phyloP scores from a whole-genome alignment of 2,797 vertebrate genomes.

The Hyperoplus immaculatus region DNA sequence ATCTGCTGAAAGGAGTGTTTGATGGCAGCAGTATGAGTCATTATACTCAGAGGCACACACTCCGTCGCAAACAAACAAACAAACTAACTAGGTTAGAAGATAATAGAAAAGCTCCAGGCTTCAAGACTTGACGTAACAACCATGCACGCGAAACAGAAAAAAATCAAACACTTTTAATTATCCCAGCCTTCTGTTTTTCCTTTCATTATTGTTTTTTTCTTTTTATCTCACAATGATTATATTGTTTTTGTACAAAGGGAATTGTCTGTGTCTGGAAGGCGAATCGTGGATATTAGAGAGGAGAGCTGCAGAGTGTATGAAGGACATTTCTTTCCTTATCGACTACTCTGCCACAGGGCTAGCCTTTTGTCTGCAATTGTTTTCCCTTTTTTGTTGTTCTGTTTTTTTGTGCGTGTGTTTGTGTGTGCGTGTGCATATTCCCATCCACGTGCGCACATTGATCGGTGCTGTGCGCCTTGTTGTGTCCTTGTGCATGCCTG shows the following conservation, averaged over 20 bases:
- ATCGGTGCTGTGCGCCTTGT: constrained; percentile 18
- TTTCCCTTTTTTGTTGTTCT: constrained; percentile 44
- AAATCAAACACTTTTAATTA: constrained; percentile 85
- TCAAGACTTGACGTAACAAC: constrained; percentile 76
- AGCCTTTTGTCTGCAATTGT: constrained; percentile 79
- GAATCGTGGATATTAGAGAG: constrained; percentile 73
- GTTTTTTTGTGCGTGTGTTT: too few relatives aligned
- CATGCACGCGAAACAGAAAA: constrained; percentile 65
- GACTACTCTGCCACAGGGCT: constrained; percentile 72
- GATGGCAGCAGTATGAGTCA: constrained; percentile 75
- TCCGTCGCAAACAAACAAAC: constrained; percentile 60
- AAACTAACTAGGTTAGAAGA: constrained; percentile 76
- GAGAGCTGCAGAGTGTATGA: constrained; percentile 71
- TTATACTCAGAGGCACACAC: constrained; percentile 63
- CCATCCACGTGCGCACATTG: constrained; percentile 28
- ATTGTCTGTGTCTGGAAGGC: constrained; percentile 80
- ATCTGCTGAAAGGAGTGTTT: constrained; percentile 78
- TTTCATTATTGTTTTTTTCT: constrained; percentile 71
- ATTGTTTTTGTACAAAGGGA: constrained; percentile 82
- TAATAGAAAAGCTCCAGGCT: constrained; percentile 78
- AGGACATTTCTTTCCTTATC: constrained; percentile 81
- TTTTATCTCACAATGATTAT: constrained; percentile 80
- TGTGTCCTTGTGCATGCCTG: constrained; percentile 35
- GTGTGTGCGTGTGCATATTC: constrained; percentile 27
- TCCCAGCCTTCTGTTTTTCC: constrained; percentile 75